These are phyloP conservation scores for Cacatua alba DNA, from an alignment of 2,113 vertebrate species.

Conservation along the genomic window DNA sequence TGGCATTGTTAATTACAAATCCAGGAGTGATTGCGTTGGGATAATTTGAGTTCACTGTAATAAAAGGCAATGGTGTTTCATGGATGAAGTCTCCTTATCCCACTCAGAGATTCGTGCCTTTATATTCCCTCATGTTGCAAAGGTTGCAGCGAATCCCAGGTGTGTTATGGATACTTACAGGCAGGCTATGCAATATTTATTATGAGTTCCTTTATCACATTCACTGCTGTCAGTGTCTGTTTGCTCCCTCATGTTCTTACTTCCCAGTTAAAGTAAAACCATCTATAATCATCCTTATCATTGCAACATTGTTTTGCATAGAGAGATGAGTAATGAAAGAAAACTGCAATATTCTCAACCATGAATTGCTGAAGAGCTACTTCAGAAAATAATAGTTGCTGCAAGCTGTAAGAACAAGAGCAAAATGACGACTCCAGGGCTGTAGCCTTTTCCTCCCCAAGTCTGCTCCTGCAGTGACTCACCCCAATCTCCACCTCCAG, in stretches of 20 bases:
- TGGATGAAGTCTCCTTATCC: background rate
- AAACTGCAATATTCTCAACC: background rate
- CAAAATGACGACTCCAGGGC: background rate
- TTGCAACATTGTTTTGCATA: constrained; percentile 19
- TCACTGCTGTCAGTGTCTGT: background rate
- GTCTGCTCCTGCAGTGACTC: background rate
- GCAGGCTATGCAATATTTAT: background rate
- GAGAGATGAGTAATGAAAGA: constrained; percentile 13
- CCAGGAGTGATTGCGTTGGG: background rate
- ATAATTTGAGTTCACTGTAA: background rate
- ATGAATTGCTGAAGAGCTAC: constrained; percentile 13
- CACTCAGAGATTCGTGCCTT: background rate
- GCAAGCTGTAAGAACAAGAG: constrained; percentile 15
- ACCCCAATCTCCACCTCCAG: background rate
- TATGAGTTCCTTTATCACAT: background rate
- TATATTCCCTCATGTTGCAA: background rate
- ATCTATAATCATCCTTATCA: constrained; percentile 9
- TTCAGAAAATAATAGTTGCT: constrained; percentile 4
- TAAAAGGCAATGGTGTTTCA: background rate
- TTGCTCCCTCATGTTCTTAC: background rate
- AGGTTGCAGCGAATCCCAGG: background rate
- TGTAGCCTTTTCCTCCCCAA: background rate
- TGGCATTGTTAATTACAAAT: background rate
- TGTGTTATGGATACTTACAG: background rate
- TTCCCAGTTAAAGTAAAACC: constrained; percentile 10